Conservation (phyloP, 1,140 invertebrate genomes). For the Propsilocerus akamusi region DNA sequence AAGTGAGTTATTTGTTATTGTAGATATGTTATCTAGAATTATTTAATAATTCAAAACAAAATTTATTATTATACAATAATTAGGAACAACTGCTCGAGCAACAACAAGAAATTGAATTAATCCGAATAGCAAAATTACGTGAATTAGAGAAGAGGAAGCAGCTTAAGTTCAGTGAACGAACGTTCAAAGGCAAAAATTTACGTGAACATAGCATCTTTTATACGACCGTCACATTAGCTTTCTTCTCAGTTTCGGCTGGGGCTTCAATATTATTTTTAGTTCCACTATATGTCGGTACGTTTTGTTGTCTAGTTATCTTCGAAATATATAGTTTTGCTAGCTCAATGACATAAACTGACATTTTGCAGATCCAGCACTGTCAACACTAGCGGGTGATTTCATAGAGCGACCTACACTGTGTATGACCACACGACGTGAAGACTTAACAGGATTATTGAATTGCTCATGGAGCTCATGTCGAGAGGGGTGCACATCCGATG, state of each 20-base stretch:
- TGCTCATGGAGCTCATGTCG: conserved; percentile 74
- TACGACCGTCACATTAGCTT: conserved; percentile 54
- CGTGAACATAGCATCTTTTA: conserved; percentile 59
- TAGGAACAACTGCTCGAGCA: conserved; percentile 56
- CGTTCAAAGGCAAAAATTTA: conserved; percentile 42
- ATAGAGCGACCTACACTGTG: conserved; percentile 57
- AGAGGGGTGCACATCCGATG: conserved; percentile 73
- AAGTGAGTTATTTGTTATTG: neutral
- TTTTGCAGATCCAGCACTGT: conserved; percentile 55
- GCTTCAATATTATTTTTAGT: conserved; percentile 70
- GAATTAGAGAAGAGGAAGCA: conserved; percentile 37
- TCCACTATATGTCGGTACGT: conserved; percentile 50
- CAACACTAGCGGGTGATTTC: conserved; percentile 68
- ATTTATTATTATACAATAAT: neutral
- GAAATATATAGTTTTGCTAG: no score
- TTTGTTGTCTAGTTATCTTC: no score
- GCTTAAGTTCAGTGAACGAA: conserved; percentile 29
- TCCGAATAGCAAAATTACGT: conserved; percentile 43
- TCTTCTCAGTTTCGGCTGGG: conserved; percentile 58
- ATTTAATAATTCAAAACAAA: neutral
- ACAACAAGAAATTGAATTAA: conserved; percentile 34
- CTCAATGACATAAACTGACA: no score
- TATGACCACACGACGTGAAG: conserved; percentile 52
- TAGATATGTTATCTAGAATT: neutral
- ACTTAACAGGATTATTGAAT: conserved; percentile 56